Evolutionary conservation across 2,113 vertebrate species (phyloP).

Genomic region (Tichodroma muraria): DNA sequence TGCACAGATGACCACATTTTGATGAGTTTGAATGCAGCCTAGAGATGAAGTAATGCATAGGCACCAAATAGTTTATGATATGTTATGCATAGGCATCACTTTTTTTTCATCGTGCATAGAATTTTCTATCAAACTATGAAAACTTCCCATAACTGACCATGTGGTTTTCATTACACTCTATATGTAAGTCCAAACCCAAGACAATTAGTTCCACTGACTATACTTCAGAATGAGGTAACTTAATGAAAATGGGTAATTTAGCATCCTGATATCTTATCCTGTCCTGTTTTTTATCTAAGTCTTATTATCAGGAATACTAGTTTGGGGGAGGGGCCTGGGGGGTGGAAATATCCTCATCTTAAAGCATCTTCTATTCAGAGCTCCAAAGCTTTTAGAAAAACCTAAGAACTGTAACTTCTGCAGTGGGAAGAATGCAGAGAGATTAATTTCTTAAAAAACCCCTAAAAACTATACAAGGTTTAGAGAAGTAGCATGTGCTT

Average conservation of each 20-base stretch:
- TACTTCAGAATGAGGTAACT: neutral
- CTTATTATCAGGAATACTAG: neutral
- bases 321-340: accelerated
- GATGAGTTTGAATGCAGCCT: neutral
- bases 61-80: neutral
- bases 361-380: neutral
- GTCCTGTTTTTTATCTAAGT: neutral
- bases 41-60: neutral
- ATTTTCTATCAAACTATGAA: neutral
- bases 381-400: neutral
- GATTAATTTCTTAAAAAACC: neutral
- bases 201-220: neutral
- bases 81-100: neutral
- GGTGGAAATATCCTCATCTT: neutral
- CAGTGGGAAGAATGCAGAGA: neutral
- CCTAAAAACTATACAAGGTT: neutral
- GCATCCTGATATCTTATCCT: neutral
- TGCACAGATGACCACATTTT: neutral
- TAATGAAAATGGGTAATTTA: neutral
- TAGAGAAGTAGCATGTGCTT: neutral
- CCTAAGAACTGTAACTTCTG: neutral
- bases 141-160: neutral
- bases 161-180: neutral
- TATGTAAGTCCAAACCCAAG: neutral
- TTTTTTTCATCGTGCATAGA: neutral